These are phyloP conservation scores for Yasuhikotakia modesta DNA, from an alignment of 2,797 vertebrate species.

Conservation along the genomic window DNA sequence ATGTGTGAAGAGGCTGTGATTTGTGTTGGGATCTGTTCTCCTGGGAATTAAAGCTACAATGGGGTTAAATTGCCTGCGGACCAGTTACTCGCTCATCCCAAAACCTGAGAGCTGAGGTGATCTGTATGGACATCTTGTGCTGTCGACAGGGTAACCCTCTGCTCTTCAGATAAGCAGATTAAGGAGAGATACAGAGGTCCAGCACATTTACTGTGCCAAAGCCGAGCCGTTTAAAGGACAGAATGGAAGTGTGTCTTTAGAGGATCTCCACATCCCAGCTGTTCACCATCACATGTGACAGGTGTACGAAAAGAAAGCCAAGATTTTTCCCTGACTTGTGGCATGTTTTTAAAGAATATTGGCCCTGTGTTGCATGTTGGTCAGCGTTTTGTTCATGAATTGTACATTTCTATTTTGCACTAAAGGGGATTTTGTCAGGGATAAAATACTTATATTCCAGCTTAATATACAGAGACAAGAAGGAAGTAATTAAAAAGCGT, in stretches of 20 bases:
- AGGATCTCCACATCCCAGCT: conserved; percentile 23
- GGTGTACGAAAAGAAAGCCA: conserved; percentile 16
- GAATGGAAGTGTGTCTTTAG: conserved; percentile 16
- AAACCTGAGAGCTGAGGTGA: conserved; percentile 35
- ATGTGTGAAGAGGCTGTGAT: conserved; percentile 25
- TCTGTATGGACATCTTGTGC: conserved; percentile 42
- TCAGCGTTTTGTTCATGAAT: neutral
- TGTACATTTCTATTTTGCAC: neutral
- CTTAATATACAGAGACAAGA: neutral
- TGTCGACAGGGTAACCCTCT: conserved; percentile 33
- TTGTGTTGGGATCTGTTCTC: neutral
- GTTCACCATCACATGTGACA: conserved; percentile 36
- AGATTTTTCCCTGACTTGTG: conserved; percentile 26
- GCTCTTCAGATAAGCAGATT: conserved; percentile 53
- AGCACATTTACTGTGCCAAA: conserved; percentile 44
- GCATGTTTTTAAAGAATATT: conserved; percentile 21
- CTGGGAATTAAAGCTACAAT: conserved; percentile 33
- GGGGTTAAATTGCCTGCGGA: conserved; percentile 61
- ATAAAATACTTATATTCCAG: neutral
- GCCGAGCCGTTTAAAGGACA: conserved; percentile 37
- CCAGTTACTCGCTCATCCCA: conserved; percentile 50
- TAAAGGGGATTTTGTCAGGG: neutral
- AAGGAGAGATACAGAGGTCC: conserved; percentile 25
- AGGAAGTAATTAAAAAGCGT: neutral
- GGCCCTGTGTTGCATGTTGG: neutral